Evolutionary conservation across 2,113 vertebrate species (phyloP), one percentile per base, ranked within the genome.

Genomic region (Oncorhynchus keta): DNA sequence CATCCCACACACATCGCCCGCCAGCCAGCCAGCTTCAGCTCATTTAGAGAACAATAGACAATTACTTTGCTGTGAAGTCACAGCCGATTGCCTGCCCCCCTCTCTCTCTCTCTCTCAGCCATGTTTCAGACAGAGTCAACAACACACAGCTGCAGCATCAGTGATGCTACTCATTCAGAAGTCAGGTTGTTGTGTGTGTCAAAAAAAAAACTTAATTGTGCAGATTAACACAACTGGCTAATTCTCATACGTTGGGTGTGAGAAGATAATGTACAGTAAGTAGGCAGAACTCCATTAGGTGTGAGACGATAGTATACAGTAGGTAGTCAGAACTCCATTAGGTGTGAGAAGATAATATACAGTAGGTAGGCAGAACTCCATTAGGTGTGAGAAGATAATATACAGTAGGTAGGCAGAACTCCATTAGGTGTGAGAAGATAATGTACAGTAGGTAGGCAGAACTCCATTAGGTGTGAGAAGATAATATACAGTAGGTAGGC

Each of bases 11-110:
- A 81, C 68, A 39, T 74, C 81, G 81, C 73, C 79, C 68, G 77
- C 77, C 82, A n/a, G 76, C 48, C 32, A 35, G 32, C 35, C 6
- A 35, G 35, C 35, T 68, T 74, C 62, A 75, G 83, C 76, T 86
- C 68, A 89, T 85, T 87, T 83, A 70, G 70, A 74, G 77, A 87
- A 84, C 85, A 90, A 83, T 85, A 79, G 81, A 87, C 78, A 78
- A 69, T 86, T 86, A 87, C 76, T 24, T 68, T 7, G 20, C 67
- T 74, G 73, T 76, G 67, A 76, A 68, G 72, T 67, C 14, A 73
- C 51, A 28, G 32, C 30, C 64, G 49, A 16, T 64, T 22, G 67
- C 26, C 22, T 35, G 32, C 5, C 30, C 4, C 35, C 7, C 35
- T 1, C 6, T 6, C 30, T n/a, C 71, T 6, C 48, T 61, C 55